Evolutionary conservation across 1,140 invertebrate species (phyloP), one percentile per base, ranked within the genome.

Genomic region (Diachasmimorpha longicaudata): DNA sequence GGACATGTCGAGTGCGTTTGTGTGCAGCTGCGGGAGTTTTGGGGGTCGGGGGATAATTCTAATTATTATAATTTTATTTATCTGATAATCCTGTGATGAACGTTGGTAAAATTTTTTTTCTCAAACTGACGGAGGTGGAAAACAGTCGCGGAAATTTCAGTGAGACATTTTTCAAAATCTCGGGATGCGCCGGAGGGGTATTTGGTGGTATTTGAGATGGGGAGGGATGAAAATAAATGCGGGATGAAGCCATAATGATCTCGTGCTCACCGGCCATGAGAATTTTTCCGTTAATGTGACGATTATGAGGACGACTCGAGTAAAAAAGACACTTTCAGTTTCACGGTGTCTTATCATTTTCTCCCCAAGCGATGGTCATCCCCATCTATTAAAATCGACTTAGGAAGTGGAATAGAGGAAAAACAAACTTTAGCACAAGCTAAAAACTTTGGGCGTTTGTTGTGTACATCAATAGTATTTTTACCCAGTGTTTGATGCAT

Each of bases 361-460:
- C 23, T 23, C 21, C 58, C 4, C 19, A 19, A 23, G 0, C 5
- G 23, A 63, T 25, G 23, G 19, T 19, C 19, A 25, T 63, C 23
- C 48, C 19, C 58, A 31, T 63, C 58, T 63, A 63, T 63, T 63
- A 63, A 23, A 63, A 63, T 63, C 58, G 58, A 63, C 58, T 63
- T 63, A 63, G 23, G 58, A 8, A 63, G 21, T 52, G 19, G 48
- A 19, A 6, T 6, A 63, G 58, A 63, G 23, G 10, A 25, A 63
- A 63, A 63, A 25, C 58, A 31, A 63, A 63, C 5, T 63, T 63
- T 16, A 11, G 58, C 10, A 63, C 58, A 31, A 63, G 4, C 23
- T 23, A 48, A 58, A 37, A 23, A 48, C 25, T 37, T 21, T 19
- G 13, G 25, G 21, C 13, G 48, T 10, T n/a, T 37, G 36, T n/a